Evolutionary conservation across 2,797 vertebrate species (phyloP).

Genomic region (Sylvia borin): DNA sequence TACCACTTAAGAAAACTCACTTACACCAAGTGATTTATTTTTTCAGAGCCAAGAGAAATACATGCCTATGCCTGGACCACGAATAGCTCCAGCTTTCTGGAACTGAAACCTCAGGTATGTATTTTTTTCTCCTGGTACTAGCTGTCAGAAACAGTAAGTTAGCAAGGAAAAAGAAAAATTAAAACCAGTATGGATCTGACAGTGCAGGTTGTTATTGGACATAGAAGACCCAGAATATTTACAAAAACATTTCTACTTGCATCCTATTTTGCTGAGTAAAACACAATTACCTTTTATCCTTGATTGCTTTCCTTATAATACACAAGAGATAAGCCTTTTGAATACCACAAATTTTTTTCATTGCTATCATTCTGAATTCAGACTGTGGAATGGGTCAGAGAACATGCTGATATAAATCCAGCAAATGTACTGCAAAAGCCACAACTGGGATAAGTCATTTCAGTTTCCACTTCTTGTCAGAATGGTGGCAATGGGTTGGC

Average conservation of each 20-base stretch:
- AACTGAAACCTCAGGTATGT: conserved; percentile 45
- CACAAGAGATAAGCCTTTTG: conserved; percentile 36
- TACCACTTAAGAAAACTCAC: not conserved
- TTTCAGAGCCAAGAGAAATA: conserved; percentile 37
- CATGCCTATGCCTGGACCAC: not conserved
- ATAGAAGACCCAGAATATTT: not conserved
- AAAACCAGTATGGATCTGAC: not conserved
- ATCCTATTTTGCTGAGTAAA: not conserved
- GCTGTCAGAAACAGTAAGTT: not conserved
- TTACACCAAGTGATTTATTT: not conserved
- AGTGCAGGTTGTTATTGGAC: not conserved
- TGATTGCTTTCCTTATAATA: conserved; percentile 29
- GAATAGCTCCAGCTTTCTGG: conserved; percentile 20
- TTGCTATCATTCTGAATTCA: conserved; percentile 55
- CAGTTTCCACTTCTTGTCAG: not conserved
- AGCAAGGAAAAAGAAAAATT: not conserved
- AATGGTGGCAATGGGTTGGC: not conserved
- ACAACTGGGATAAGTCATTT: not conserved
- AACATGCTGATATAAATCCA: not conserved
- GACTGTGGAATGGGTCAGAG: not conserved
- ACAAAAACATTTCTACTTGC: not conserved
- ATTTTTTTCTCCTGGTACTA: not conserved
- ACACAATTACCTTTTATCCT: conserved; percentile 17
- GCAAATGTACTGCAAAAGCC: not conserved
- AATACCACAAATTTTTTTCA: conserved; percentile 62